Base-by-base conservation (phyloP, 2,797 vertebrate species). In the Pseudochromis fuscus region DNA sequence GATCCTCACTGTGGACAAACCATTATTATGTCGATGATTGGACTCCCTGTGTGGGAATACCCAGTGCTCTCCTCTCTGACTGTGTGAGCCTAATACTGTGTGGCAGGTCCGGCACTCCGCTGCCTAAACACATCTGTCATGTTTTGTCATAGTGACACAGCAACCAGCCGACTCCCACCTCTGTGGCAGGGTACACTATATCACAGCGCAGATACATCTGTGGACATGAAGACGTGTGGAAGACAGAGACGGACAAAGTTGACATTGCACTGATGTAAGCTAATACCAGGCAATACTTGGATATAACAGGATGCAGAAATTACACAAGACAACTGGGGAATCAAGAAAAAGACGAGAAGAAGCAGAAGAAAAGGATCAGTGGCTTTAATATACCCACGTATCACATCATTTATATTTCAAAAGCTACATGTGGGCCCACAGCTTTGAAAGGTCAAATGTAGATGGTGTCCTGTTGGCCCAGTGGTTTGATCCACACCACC, bases 1-100 rank as follows among this genome's bases (percentile, higher is more conserved):
- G 63, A 92, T 92, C 93, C 92, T 90, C 61, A 77, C 91, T 95
- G 94, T 96, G 95, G 94, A 95, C 95, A 94, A 93, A 91, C 87
- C 85, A 74, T 87, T 87, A 87, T 93, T 85, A 90, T 91, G 89
- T 88, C 84, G 83, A 85, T 91, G 91, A 93, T 92, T 90, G 90
- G 90, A 88, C 84, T 91, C 88, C 80, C 77, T 84, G 82, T 88
- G 89, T 90, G 88, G 90, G 85, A 87, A 91, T 87, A 88, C 75
- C 62, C 79, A 42, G 65, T 27, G 50, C 80, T 88, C 80, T 76
- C 61, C 79, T 80, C 77, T 81, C 83, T 87, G 94, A 94, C 88
- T 83, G 93, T 94, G 95, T 84, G 91, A 94, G 88, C 73, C 81
- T 94, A 92, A 94, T 93, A 77, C 88, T 75, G 65, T 89, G 89